Percentiles rank a stretch among this genome's conserved stretches.
Evolutionary conservation across 1,140 invertebrate species (phyloP).

Genomic region (Neuroterus valhalla): DNA sequence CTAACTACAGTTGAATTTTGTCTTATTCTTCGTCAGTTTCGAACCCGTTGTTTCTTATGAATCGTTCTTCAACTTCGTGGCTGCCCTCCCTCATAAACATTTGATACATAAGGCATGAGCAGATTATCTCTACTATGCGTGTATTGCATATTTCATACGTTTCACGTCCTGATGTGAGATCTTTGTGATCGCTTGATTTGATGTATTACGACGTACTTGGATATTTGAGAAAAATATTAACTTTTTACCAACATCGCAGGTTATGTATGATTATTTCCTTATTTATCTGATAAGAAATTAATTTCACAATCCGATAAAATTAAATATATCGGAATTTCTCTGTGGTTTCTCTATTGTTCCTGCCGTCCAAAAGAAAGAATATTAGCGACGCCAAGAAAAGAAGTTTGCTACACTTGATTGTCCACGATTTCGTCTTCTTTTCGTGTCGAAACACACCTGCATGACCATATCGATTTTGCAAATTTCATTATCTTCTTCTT

Average conservation of each 20-base stretch:
- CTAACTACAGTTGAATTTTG: background rate
- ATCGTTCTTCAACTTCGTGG: constrained; percentile 20
- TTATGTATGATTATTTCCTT: no score
- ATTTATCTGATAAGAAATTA: no score
- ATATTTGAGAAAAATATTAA: background rate
- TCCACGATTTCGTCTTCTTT: no score
- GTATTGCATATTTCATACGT: constrained; percentile 29
- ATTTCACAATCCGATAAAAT: no score
- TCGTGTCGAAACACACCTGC: no score
- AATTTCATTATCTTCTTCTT: no score
- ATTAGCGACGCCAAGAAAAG: no score
- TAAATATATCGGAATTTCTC: no score
- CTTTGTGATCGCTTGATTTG: constrained; percentile 13
- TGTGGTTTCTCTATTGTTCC: no score
- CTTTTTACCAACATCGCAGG: background rate
- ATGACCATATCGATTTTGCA: no score
- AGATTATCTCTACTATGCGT: constrained; percentile 19
- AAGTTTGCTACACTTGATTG: no score
- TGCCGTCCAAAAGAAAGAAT: no score
- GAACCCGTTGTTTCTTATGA: background rate
- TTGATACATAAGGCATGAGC: constrained; percentile 28
- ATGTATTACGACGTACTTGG: background rate
- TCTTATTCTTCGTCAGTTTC: background rate
- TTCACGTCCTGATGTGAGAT: background rate
- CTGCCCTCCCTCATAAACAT: constrained; percentile 14